Conservation (phyloP, 2,888 invertebrate species). For the Erebia aethiops region DNA sequence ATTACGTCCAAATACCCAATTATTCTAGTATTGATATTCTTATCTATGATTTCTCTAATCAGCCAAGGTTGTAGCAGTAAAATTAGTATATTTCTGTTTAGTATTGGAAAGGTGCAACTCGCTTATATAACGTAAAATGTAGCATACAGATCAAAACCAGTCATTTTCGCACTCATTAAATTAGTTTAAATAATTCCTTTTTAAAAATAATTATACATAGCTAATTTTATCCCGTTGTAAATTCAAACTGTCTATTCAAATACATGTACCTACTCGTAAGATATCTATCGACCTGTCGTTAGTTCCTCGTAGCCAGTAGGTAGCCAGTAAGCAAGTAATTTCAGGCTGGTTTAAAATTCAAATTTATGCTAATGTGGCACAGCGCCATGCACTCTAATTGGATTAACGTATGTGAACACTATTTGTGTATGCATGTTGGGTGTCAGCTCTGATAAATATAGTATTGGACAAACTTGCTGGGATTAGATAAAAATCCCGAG, state of each 20-base stretch:
- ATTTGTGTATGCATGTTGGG: conserved; percentile 43
- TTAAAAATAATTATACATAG: too few relatives aligned
- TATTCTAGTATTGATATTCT: too few relatives aligned
- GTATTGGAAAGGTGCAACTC: too few relatives aligned
- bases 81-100: too few relatives aligned
- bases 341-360: conserved; percentile 71
- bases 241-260: neutral
- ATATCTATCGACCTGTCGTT: conserved; percentile 55
- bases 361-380: conserved; percentile 76
- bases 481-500: conserved; percentile 11
- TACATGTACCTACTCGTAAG: conserved; percentile 17
- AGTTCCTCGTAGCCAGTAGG: conserved; percentile 43
- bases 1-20: too few relatives aligned
- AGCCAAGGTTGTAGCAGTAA: too few relatives aligned
- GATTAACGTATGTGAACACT: conserved; percentile 58
- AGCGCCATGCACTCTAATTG: conserved; percentile 66
- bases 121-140: too few relatives aligned
- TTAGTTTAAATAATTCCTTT: too few relatives aligned
- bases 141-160: too few relatives aligned
- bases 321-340: conserved; percentile 55
- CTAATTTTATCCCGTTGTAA: too few relatives aligned
- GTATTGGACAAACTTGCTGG: conserved; percentile 21
- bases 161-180: too few relatives aligned
- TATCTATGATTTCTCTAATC: too few relatives aligned
- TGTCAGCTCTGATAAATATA: conserved; percentile 47